These are phyloP conservation scores for Cyanoliseus patagonus DNA, from an alignment of 2,113 vertebrate genomes.

Conservation along the genomic window DNA sequence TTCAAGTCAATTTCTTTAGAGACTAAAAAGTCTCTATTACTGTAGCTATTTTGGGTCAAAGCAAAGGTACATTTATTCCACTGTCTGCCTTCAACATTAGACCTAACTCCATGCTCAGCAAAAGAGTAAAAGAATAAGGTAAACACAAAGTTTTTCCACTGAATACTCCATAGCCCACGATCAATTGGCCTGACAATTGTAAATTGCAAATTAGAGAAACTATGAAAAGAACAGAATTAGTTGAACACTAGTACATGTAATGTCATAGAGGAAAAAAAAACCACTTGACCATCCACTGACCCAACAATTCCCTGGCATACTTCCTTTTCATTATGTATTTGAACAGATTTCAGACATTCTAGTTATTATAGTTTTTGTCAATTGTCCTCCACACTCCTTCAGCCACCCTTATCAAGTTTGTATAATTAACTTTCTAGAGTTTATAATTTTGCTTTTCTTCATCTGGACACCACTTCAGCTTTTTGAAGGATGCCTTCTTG, in stretches of 20 bases:
- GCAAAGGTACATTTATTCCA: background rate
- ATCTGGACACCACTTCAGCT: background rate
- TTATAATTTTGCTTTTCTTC: background rate
- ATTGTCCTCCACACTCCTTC: background rate
- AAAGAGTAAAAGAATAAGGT: background rate
- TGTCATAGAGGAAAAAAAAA: rapidly evolving
- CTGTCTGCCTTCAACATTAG: background rate
- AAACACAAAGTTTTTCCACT: background rate
- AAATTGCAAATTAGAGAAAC: background rate
- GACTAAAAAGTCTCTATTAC: background rate
- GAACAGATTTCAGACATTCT: background rate
- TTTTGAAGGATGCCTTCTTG: background rate
- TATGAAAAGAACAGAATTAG: background rate
- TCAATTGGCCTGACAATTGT: background rate
- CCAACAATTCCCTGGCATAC: background rate
- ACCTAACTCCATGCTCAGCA: background rate
- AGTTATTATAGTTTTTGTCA: background rate
- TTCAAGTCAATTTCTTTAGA: background rate
- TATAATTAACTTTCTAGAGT: background rate
- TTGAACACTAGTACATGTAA: background rate
- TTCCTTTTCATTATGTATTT: background rate
- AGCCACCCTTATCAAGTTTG: background rate
- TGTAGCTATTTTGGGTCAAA: background rate
- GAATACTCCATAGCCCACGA: background rate
- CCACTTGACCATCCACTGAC: background rate